Conservation (phyloP, 1,140 invertebrate genomes). For the Dinothrombium tinctorium region DNA sequence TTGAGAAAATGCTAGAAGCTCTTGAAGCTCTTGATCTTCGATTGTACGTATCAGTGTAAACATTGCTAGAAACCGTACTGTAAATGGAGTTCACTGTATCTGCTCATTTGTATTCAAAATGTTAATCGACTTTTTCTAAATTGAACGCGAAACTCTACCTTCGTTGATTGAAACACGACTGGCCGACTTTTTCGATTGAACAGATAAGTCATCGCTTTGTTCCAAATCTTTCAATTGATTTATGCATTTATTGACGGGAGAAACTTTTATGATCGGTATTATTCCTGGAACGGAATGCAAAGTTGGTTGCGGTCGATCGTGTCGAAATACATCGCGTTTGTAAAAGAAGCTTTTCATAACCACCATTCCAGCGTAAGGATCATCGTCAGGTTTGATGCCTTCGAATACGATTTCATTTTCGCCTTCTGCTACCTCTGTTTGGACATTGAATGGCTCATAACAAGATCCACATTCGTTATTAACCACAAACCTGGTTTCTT, state of each 20-base stretch:
- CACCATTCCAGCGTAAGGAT: conserved; percentile 6
- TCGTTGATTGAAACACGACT: background rate
- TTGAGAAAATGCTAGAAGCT: background rate
- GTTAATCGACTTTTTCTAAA: background rate
- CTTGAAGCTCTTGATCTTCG: background rate
- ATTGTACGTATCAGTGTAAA: conserved; percentile 1
- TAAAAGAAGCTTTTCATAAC: conserved; percentile 9
- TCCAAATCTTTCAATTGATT: too few species aligned
- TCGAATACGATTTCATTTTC: conserved; percentile 9
- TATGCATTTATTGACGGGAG: too few species aligned
- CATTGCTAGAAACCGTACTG: background rate
- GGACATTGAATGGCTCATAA: too few species aligned
- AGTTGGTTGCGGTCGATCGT: background rate
- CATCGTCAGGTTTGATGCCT: conserved; percentile 4
- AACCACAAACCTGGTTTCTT: background rate
- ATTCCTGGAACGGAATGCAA: background rate
- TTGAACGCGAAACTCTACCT: background rate
- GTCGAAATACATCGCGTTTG: conserved; percentile 1
- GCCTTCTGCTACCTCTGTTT: too few species aligned
- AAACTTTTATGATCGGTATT: conserved; percentile 3
- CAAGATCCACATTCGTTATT: too few species aligned
- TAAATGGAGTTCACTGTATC: conserved; percentile 2
- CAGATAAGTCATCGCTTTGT: too few species aligned
- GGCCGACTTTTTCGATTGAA: background rate
- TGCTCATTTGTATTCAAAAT: background rate